phyloP scores from a whole-genome alignment of 64 coral and sea anemone genomes.

The Stichodactyla helianthus region DNA sequence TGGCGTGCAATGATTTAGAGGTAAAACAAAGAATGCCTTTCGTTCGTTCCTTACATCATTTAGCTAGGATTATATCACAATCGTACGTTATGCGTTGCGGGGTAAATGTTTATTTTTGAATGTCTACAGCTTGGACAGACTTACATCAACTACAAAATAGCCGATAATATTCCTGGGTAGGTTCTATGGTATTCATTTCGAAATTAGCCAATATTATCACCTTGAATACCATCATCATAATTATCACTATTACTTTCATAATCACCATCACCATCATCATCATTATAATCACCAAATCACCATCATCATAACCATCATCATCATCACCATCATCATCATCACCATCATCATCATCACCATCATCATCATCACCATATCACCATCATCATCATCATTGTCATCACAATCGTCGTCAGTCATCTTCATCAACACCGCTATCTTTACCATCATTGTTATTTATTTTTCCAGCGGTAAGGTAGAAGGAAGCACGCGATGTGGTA shows the following conservation, averaged over 20 bases:
- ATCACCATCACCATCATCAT: neutral
- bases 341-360: neutral
- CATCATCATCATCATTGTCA: neutral
- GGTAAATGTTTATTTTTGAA: neutral
- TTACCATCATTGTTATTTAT: neutral
- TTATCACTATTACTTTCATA: neutral
- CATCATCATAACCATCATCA: too few species aligned
- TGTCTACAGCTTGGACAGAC: slow-evolving; percentile 72
- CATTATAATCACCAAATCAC: neutral
- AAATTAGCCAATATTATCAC: neutral
- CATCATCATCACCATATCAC: neutral
- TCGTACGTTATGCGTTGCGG: neutral
- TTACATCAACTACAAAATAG: slow-evolving; percentile 87
- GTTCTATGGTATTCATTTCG: neutral
- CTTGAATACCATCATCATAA: neutral
- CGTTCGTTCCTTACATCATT: neutral
- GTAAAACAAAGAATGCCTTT: neutral
- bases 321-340: too few species aligned
- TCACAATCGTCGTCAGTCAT: neutral
- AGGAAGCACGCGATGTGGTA: slow-evolving; percentile 22
- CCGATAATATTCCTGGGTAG: slow-evolving; percentile 33
- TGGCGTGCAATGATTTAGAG: slow-evolving; percentile 70
- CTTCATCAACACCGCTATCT: neutral
- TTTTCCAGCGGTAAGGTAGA: slow-evolving; percentile 43
- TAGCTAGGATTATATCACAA: too few species aligned